phyloP scores from a whole-genome alignment of 2,113 vertebrate species.

The Podocnemis expansa region DNA sequence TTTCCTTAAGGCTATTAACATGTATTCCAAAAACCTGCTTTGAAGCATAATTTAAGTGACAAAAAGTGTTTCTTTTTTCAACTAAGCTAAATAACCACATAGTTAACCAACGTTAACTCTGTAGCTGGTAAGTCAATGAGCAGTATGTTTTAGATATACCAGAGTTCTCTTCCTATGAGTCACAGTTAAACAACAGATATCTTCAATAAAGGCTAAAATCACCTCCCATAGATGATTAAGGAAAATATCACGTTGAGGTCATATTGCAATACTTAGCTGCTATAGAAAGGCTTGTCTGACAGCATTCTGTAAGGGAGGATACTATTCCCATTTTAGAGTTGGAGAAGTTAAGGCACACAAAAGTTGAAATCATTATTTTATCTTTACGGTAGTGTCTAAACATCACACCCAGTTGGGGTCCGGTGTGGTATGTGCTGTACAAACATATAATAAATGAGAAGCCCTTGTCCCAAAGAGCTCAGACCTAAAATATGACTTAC shows the following conservation, averaged over 20 bases:
- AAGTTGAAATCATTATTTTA: not conserved
- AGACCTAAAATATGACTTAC: not conserved
- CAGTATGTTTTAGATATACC: constrained; percentile 10
- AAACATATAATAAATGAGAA: not conserved
- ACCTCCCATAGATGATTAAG: not conserved
- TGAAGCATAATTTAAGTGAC: constrained; percentile 32
- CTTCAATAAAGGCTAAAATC: not conserved
- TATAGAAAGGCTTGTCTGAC: not conserved
- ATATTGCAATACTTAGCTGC: not conserved
- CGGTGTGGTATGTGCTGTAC: not conserved
- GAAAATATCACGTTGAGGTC: not conserved
- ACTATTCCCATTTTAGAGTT: fast-evolving
- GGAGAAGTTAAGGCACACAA: not conserved
- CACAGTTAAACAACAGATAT: not conserved
- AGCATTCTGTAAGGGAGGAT: not conserved
- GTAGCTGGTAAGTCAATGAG: constrained; percentile 27
- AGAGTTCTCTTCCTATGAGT: constrained; percentile 30
- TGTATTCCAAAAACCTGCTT: constrained; percentile 48
- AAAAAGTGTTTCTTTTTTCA: constrained; percentile 45
- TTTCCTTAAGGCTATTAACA: constrained; percentile 57
- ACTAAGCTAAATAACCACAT: constrained; percentile 56
- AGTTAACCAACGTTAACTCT: constrained; percentile 22
- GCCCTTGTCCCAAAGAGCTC: not conserved
- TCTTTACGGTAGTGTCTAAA: not conserved
- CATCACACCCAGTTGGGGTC: not conserved